Evolutionary conservation across 2,797 vertebrate genomes (phyloP).

Genomic region (Peromyscus aztecus): DNA sequence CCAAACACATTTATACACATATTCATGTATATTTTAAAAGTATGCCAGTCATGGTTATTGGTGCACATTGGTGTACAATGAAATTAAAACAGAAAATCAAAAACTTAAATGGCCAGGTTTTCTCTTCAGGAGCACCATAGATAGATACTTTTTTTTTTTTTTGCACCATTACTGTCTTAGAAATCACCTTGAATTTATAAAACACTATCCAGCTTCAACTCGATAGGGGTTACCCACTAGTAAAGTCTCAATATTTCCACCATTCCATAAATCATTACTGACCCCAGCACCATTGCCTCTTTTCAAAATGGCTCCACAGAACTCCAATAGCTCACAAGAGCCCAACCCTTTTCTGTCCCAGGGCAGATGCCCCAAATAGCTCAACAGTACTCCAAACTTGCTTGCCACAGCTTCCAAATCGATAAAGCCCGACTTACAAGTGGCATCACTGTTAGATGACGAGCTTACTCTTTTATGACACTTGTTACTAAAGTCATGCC

Average conservation of each 20-base stretch:
- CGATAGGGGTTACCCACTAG: background rate
- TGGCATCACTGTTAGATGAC: background rate
- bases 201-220: background rate
- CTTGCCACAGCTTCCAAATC: background rate
- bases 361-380: background rate
- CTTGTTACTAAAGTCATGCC: background rate
- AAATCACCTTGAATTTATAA: background rate
- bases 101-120: background rate
- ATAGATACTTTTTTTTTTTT: too few species aligned
- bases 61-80: background rate
- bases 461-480: background rate
- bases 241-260: background rate
- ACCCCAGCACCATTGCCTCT: background rate
- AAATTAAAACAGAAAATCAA: background rate
- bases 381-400: background rate
- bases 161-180: background rate
- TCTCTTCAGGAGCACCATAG: background rate
- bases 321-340: background rate
- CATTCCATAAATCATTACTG: background rate
- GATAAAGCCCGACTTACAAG: background rate
- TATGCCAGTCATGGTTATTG: background rate
- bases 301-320: background rate
- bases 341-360: background rate
- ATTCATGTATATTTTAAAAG: background rate
- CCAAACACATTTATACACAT: background rate